Base-by-base conservation (phyloP, 2,888 invertebrate species). In the Acanthococcus lagerstroemiae region DNA sequence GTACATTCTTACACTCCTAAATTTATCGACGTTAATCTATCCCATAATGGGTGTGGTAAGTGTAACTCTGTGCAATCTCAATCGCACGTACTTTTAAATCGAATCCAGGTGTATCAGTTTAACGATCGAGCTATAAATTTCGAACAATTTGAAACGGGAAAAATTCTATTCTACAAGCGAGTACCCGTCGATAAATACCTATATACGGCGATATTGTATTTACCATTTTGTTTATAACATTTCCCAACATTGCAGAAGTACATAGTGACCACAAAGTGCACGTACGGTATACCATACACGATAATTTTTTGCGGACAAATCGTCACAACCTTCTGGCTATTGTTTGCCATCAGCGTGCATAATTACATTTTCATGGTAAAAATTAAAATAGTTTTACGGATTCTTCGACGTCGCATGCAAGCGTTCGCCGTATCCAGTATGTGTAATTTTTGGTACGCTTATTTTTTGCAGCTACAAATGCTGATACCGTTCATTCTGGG, bases 331-430 rank as follows among this genome's bases (percentile, higher is more conserved):
- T 58, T 58, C 25, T 58, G 58, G 58, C 45, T 58, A 25, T 26
- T 58, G 25, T 58, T 58, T 25, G 58, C 58, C 45, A 58, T 58
- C 26, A 58, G 58, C 58, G 45, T 58, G n/a, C 58, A 58, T 58
- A 58, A 58, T 58, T 58, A 58, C 58, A 25, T 58, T 46, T 46
- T 58, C 45, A 46, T 58, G 58, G 58, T 58, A 58, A 44, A 45
- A 46, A 57, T 4, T 17, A 45, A 9, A 37, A 6, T 37, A 37
- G 7, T 37, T 37, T 37, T 37, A 12, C 6, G 7, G 37, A 37
- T 9, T 9, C 15, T 37, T 37, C 6, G 7, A 37, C 37, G 37
- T 9, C 15, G 7, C 15, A 37, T 37, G 7, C 15, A 37, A 12
- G 37, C 37, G 37, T 9, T 37, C 15, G 7, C 6, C 15, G 37